Evolutionary conservation across 2,888 invertebrate species (phyloP).

Genomic region (Aethes cnicana): DNA sequence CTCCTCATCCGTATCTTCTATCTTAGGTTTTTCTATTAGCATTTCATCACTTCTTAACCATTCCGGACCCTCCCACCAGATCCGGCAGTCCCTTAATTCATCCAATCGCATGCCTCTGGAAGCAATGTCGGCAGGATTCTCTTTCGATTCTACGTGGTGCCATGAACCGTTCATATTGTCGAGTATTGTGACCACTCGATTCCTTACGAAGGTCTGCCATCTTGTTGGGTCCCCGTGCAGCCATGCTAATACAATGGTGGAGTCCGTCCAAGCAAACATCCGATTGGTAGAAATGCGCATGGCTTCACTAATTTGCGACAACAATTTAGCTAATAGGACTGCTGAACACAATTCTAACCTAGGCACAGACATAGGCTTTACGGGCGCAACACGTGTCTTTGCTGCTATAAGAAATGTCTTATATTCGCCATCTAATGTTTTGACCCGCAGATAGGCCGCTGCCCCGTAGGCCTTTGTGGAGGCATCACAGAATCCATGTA

Average conservation of each 20-base stretch:
- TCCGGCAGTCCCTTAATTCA: neutral
- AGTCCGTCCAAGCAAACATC: constrained; percentile 41
- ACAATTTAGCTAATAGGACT: constrained; percentile 28
- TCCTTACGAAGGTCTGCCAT: constrained; percentile 39
- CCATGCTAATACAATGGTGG: constrained; percentile 39
- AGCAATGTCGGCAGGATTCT: constrained; percentile 17
- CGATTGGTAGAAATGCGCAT: constrained; percentile 26
- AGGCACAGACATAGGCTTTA: constrained; percentile 28
- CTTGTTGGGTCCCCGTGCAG: constrained; percentile 35
- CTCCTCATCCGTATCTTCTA: neutral
- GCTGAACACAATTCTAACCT: constrained; percentile 35
- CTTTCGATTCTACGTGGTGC: constrained; percentile 5
- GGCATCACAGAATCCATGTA: constrained; percentile 32
- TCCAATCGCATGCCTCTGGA: neutral
- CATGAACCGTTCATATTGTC: constrained; percentile 2
- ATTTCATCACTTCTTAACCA: constrained; percentile 2
- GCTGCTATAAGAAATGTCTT: constrained; percentile 24
- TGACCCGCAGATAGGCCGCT: constrained; percentile 22
- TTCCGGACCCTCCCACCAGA: constrained; percentile 10
- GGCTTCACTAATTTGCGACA: constrained; percentile 31
- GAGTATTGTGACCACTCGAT: constrained; percentile 34
- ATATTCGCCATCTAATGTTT: constrained; percentile 8
- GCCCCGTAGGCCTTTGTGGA: constrained; percentile 29
- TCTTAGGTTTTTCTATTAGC: neutral
- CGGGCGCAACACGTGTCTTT: constrained; percentile 31